Percentiles rank a stretch among this genome's conserved stretches.
Evolutionary conservation across 1,140 invertebrate genomes (phyloP).

Genomic region (Aphaenogaster ashmeadi): DNA sequence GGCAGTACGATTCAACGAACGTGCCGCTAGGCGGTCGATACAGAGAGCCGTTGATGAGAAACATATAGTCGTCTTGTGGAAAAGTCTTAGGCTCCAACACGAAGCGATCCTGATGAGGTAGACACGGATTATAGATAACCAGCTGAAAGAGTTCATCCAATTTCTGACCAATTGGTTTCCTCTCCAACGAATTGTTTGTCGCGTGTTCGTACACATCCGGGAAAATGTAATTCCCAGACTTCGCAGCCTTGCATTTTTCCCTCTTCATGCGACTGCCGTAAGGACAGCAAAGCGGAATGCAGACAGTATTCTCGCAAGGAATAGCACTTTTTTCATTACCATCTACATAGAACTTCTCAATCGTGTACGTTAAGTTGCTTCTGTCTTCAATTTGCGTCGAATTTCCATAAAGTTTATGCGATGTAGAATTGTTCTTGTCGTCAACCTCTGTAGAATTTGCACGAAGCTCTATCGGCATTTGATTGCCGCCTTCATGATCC

Average conservation of each 20-base stretch:
- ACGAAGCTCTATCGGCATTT: background rate
- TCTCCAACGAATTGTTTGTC: background rate
- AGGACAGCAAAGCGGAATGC: constrained; percentile 65
- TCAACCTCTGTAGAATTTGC: background rate
- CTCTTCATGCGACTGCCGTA: background rate
- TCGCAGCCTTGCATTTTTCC: background rate
- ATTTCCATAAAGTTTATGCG: background rate
- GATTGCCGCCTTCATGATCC: background rate
- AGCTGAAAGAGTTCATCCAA: constrained; percentile 40
- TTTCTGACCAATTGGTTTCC: background rate
- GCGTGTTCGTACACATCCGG: constrained; percentile 46
- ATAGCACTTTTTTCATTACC: too few species aligned
- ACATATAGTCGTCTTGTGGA: constrained; percentile 85
- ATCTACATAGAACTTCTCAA: background rate
- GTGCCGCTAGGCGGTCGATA: constrained; percentile 79
- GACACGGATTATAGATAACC: constrained; percentile 64
- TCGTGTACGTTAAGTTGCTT: background rate
- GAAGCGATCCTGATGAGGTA: constrained; percentile 74
- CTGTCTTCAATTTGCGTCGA: too few species aligned
- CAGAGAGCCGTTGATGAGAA: constrained; percentile 87
- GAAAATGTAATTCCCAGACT: constrained; percentile 13
- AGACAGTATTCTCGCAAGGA: background rate
- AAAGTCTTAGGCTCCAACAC: constrained; percentile 84
- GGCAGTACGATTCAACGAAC: constrained; percentile 69
- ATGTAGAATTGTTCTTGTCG: background rate